Conservation (phyloP, 1,140 invertebrate genomes). For the Zeugodacus cucurbitae region DNA sequence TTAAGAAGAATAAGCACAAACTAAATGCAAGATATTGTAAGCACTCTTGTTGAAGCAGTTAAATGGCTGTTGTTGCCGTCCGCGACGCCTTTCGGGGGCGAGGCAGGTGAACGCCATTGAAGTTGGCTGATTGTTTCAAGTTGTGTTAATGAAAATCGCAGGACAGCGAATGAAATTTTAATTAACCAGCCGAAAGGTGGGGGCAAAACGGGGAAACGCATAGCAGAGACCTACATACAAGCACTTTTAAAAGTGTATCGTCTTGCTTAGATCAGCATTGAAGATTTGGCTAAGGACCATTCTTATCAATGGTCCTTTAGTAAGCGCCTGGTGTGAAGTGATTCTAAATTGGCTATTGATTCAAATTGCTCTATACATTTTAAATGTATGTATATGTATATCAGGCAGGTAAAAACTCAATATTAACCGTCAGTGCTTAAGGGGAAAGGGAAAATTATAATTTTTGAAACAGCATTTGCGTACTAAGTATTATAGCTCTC, state of each 20-base stretch:
- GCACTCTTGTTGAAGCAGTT: neutral
- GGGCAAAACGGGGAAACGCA: neutral
- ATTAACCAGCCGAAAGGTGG: neutral
- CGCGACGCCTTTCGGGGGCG: neutral
- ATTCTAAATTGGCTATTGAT: neutral
- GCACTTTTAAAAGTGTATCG: neutral
- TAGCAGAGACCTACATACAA: neutral
- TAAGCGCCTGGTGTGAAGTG: neutral
- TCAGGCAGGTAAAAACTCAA: too few species aligned
- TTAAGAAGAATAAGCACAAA: constrained; percentile 12
- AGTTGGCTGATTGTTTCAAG: constrained; percentile 30
- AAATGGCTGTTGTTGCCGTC: neutral
- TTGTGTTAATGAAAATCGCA: constrained; percentile 29
- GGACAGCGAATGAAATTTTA: constrained; percentile 33
- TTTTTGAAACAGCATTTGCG: too few species aligned
- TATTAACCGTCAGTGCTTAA: too few species aligned
- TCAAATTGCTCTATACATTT: neutral
- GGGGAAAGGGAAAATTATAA: too few species aligned
- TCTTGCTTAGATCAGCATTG: neutral
- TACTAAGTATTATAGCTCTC: too few species aligned
- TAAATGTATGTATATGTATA: too few species aligned
- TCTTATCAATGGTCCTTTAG: neutral
- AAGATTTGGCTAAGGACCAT: neutral
- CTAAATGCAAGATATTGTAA: constrained; percentile 11
- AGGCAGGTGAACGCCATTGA: constrained; percentile 6